Base-by-base conservation (phyloP, 1,140 invertebrate genomes). In the Philopotamus ludificatus region DNA sequence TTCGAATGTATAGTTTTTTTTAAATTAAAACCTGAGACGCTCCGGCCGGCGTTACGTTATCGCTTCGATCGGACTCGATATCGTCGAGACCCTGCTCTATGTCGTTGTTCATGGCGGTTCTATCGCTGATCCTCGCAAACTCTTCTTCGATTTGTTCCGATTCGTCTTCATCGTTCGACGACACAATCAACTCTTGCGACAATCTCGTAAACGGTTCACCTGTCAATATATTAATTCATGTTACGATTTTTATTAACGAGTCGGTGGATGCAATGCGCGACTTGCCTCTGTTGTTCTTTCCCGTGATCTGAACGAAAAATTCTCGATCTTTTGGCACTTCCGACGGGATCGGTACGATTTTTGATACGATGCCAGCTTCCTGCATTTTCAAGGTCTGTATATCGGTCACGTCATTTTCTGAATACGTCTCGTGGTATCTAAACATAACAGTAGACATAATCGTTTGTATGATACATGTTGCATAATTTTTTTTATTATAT, bases 221-320 rank as follows among this genome's bases (percentile, higher is more conserved):
- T 70, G 42, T 15, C 15, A 21, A 18, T 47, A 47, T 47, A 47
- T 47, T 47, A 4, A 7, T 8, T 8, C n/a, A 39, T 39, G n/a
- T n/a, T 39, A 8, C n/a, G 7, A 39, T n/a, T n/a, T n/a, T n/a
- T n/a, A n/a, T n/a, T n/a, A n/a, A 39, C n/a, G 7, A 39, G 34
- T 16, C 7, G 7, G 7, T 47, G 15, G 8, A 8, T 4, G 16
- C 44, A 47, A 47, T 47, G 15, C 7, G 4, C 18, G 16, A 8
- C 9, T 47, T 34, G 65, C 67, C 67, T 51, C 51, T 69, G 42
- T 58, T 57, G 21, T 69, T 69, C n/a, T 23, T 45, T 41, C 67
- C 67, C 7, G 58, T 54, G 3, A 69, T 54, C 28, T 65, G 57
- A 7, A 69, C 42, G n/a, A 60, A 44, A 42, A 69, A 69, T 12